phyloP scores from a whole-genome alignment of 2,113 vertebrate species.

The Peromyscus californicus region DNA sequence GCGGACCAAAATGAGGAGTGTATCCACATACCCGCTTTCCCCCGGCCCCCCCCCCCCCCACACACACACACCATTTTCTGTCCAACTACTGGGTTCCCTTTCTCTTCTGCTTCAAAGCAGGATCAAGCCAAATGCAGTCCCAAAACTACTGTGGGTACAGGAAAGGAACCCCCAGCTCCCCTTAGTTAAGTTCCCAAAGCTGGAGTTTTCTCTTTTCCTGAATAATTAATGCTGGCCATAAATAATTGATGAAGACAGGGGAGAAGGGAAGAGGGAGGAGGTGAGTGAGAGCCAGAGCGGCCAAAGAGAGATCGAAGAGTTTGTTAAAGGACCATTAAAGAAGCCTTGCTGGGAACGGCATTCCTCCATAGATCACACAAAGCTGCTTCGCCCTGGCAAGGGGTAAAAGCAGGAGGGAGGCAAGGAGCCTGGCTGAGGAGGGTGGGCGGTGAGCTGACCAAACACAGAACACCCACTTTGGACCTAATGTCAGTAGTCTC shows the following conservation, averaged over 20 bases:
- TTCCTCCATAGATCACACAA: slow-evolving; percentile 65
- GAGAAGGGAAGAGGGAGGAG: slow-evolving; percentile 76
- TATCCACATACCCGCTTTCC: too few species aligned
- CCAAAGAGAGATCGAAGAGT: slow-evolving; percentile 84
- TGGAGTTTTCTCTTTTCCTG: slow-evolving; percentile 71
- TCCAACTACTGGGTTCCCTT: background rate
- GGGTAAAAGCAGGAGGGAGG: slow-evolving; percentile 44
- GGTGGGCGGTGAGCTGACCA: background rate
- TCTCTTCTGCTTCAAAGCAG: slow-evolving; percentile 18
- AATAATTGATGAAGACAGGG: slow-evolving; percentile 71
- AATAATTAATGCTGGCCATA: slow-evolving; percentile 62
- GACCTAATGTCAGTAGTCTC: background rate
- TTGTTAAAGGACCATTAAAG: slow-evolving; percentile 85
- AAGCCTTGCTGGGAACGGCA: slow-evolving; percentile 76
- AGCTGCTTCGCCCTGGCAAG: background rate
- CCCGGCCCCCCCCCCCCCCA: too few species aligned
- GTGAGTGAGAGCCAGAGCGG: slow-evolving; percentile 72
- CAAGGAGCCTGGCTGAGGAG: background rate
- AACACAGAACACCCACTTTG: background rate
- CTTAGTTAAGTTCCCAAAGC: slow-evolving; percentile 81
- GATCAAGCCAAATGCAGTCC: background rate
- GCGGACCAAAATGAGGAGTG: background rate
- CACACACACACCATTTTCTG: background rate
- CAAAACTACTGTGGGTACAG: background rate
- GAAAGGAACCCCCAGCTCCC: slow-evolving; percentile 23